These are phyloP conservation scores for Trachymyrmex cornetzi DNA, from an alignment of 1,140 invertebrate genomes.

Conservation along the genomic window DNA sequence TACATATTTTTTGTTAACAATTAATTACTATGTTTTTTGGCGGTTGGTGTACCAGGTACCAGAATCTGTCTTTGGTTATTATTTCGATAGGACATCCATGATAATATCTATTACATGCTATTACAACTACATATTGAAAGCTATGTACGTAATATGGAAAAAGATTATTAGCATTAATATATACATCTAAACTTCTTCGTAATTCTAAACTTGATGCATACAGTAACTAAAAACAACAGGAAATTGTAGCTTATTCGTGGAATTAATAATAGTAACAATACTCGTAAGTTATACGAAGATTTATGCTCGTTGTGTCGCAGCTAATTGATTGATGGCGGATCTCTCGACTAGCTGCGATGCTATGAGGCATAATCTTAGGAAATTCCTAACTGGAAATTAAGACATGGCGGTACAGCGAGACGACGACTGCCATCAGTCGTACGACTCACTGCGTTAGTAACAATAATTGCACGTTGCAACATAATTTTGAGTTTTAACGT, in stretches of 20 bases:
- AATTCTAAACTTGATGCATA: constrained; percentile 10
- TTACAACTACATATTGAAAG: constrained; percentile 18
- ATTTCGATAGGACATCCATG: constrained; percentile 18
- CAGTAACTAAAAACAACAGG: not conserved
- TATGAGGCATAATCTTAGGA: constrained; percentile 15
- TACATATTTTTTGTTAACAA: constrained; percentile 10
- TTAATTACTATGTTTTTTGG: constrained; percentile 26
- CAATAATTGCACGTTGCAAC: constrained; percentile 28
- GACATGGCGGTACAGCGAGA: constrained; percentile 37
- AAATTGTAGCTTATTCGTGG: not conserved
- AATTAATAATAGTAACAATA: constrained; percentile 45
- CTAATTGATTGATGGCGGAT: not conserved
- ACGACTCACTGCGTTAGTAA: constrained; percentile 25
- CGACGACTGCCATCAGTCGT: not conserved
- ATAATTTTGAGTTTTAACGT: constrained; percentile 25
- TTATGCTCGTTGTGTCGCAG: not conserved
- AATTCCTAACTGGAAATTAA: constrained; percentile 46
- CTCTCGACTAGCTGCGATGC: not conserved
- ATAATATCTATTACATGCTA: not conserved
- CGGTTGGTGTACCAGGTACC: constrained; percentile 9
- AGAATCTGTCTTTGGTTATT: constrained; percentile 58
- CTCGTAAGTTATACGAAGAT: constrained; percentile 20
- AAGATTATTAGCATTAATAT: constrained; percentile 8
- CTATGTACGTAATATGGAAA: not conserved
- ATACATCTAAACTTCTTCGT: not conserved